These are phyloP conservation scores for Mactra quadrangularis DNA, from an alignment of 1,140 invertebrate genomes.

Conservation along the genomic window DNA sequence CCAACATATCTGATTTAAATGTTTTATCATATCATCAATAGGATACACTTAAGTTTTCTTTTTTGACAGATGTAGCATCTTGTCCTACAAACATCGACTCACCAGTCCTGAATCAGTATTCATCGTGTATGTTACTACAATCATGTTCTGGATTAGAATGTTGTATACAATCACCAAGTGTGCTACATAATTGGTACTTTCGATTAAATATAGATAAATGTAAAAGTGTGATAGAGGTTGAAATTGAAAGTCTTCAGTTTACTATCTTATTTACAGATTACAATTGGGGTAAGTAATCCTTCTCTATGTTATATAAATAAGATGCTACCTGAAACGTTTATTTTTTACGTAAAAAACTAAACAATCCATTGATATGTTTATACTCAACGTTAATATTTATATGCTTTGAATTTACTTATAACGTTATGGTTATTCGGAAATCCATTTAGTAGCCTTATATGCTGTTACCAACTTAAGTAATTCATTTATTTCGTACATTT, in stretches of 20 bases:
- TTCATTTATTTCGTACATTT: too few species aligned
- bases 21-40: too few species aligned
- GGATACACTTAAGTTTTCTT: too few species aligned
- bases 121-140: constrained; percentile 54
- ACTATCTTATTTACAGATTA: constrained; percentile 51
- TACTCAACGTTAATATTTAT: too few species aligned
- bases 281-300: constrained; percentile 54
- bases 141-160: constrained; percentile 59
- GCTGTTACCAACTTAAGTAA: too few species aligned
- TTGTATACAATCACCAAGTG: constrained; percentile 35
- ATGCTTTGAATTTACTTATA: too few species aligned
- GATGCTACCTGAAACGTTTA: too few species aligned
- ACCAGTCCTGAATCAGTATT: background rate
- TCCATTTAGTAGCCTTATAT: too few species aligned
- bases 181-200: constrained; percentile 13
- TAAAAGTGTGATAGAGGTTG: constrained; percentile 47
- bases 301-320: background rate
- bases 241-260: constrained; percentile 54
- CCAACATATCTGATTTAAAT: background rate
- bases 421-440: too few species aligned
- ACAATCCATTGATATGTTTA: too few species aligned
- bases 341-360: too few species aligned
- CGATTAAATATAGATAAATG: constrained; percentile 53
- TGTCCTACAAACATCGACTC: constrained; percentile 17
- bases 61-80: background rate